These are phyloP conservation scores for Microtus richardsoni DNA, from an alignment of 2,113 vertebrate genomes.

Conservation along the genomic window DNA sequence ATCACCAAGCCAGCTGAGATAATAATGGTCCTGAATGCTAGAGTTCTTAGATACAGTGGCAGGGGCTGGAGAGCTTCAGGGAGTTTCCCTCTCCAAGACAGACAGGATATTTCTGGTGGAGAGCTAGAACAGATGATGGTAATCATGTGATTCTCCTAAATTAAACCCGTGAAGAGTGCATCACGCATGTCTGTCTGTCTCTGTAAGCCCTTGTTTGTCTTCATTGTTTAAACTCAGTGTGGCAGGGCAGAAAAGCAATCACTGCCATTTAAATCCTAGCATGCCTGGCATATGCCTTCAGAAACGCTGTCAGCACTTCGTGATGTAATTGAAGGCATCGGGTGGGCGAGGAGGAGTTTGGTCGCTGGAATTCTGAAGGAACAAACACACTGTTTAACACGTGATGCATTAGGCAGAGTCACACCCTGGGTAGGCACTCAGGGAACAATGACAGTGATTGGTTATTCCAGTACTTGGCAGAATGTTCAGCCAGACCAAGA, in stretches of 20 bases:
- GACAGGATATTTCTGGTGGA: conserved; percentile 72
- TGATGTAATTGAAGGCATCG: background rate
- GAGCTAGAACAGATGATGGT: conserved; percentile 68
- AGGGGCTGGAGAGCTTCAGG: background rate
- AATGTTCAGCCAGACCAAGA: background rate
- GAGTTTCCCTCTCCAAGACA: background rate
- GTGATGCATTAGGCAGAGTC: background rate
- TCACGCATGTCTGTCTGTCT: conserved; percentile 31
- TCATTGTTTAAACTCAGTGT: conserved; percentile 63
- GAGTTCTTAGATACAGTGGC: conserved; percentile 56
- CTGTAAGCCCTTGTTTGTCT: conserved; percentile 69
- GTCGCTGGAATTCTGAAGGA: background rate
- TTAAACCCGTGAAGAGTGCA: conserved; percentile 68
- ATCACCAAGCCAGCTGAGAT: conserved; percentile 64
- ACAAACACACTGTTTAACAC: background rate
- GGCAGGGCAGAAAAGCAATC: background rate
- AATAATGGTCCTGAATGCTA: conserved; percentile 45
- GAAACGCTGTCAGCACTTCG: conserved; percentile 10
- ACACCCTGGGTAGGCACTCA: background rate
- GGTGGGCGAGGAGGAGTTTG: background rate
- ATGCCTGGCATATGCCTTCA: background rate
- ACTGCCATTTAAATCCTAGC: conserved; percentile 28
- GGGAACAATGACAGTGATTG: background rate
- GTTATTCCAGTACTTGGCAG: background rate
- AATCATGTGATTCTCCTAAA: conserved; percentile 74